phyloP scores from a whole-genome alignment of 23 tunicate genomes.

The Styela plicata region DNA sequence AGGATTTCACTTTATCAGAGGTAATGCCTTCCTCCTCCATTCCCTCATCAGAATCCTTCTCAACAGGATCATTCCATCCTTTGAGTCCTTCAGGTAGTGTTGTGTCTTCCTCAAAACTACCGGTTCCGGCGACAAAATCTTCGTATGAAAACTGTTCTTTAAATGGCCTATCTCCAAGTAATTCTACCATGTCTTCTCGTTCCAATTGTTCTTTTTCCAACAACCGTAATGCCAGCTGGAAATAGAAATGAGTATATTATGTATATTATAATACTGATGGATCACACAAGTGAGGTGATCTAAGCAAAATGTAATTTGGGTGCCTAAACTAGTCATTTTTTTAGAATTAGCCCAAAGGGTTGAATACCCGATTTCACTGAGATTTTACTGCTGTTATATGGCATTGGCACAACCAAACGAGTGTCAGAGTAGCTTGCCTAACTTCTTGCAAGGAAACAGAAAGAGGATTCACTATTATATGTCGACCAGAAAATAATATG shows the following conservation, averaged over 20 bases:
- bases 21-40: neutral
- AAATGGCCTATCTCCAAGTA: slow-evolving; percentile 84
- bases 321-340: no score
- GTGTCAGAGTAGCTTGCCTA: no score
- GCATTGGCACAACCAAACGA: no score
- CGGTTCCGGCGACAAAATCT: slow-evolving; percentile 93
- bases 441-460: no score
- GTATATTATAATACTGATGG: no score
- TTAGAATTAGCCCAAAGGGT: no score
- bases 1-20: neutral
- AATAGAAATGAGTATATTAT: neutral
- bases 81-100: slow-evolving; percentile 85
- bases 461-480: no score
- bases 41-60: neutral
- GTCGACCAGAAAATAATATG: no score
- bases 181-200: slow-evolving; percentile 77
- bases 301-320: no score
- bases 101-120: slow-evolving; percentile 74
- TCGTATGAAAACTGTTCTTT: slow-evolving; percentile 94
- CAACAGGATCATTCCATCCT: slow-evolving; percentile 84
- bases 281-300: no score
- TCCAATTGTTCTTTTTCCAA: slow-evolving; percentile 91
- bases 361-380: no score
- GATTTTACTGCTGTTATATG: no score
- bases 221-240: slow-evolving; percentile 57